Evolutionary conservation across 2,797 vertebrate species (phyloP).

Genomic region (Bradypodion pumilum): DNA sequence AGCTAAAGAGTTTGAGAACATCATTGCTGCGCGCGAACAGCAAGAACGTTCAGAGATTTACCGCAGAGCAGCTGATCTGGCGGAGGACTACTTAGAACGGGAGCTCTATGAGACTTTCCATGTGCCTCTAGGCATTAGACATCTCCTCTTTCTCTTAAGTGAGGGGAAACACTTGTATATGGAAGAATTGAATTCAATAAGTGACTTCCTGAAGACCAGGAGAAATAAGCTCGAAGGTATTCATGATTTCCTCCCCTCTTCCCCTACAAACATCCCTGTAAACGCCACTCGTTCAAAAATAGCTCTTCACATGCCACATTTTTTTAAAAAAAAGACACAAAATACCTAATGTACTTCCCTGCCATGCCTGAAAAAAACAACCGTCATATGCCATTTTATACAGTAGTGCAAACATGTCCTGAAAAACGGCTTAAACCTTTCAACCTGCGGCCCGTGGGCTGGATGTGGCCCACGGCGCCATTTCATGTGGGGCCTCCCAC

Average conservation of each 20-base stretch:
- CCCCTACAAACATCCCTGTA: neutral
- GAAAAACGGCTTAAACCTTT: constrained; percentile 1
- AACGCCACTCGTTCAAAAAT: constrained; percentile 9
- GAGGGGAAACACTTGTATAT: constrained; percentile 76
- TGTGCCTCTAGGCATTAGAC: constrained; percentile 73
- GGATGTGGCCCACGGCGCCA: too few species aligned
- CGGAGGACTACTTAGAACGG: constrained; percentile 77
- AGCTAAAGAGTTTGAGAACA: constrained; percentile 71
- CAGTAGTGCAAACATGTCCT: neutral
- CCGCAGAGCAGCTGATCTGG: constrained; percentile 77
- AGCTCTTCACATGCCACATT: neutral
- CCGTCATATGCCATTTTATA: neutral
- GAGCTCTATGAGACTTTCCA: constrained; percentile 73
- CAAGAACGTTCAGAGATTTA: constrained; percentile 73
- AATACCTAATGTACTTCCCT: neutral
- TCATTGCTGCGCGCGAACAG: constrained; percentile 61
- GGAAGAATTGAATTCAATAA: constrained; percentile 75
- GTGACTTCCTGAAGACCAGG: constrained; percentile 71
- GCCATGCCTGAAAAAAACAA: neutral
- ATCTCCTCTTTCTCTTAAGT: constrained; percentile 77
- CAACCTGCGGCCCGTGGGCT: too few species aligned
- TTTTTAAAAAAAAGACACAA: constrained; percentile 15
- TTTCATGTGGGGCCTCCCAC: too few species aligned
- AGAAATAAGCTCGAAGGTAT: constrained; percentile 78
- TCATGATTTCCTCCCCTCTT: constrained; percentile 20